Base-by-base conservation (phyloP, 2,888 invertebrate genomes). In the Apamea monoglypha region DNA sequence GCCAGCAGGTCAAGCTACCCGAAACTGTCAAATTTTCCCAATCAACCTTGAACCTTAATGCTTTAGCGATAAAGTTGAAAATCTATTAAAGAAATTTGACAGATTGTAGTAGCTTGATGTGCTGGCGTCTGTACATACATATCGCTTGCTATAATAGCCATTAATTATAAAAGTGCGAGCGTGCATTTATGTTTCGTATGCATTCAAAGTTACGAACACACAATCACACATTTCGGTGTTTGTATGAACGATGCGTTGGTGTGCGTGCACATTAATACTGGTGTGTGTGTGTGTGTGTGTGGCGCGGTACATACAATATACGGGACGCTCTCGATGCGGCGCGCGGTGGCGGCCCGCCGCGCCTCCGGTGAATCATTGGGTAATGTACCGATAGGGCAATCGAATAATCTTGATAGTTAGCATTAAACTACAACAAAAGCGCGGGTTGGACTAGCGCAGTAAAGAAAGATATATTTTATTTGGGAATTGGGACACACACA, bases 361-460 rank as follows among this genome's bases (percentile, higher is more conserved):
- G 94, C 94, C 95, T 95, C 95, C 94, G 94, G 94, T 95, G 96
- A 96, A 95, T 95, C 96, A 96, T 96, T 95, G 95, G 93, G 93
- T 93, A 93, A 94, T 94, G 93, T 92, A 92, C 89, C 86, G 86
- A 83, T 88, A 90, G 69, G 4, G 67, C 68, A 84, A 66, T 4
- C 5, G 29, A 74, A 4, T n/a, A 12, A 50, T 81, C 85, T 95
- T 94, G 95, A 92, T 95, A 91, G 88, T 95, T 92, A 32, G 1
- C 18, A 8, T 59, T 59, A n/a, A 59, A 12, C 12, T 56, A 53
- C 5, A 16, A 16, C 47, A 47, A 21, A 59, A 44, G 18, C 25
- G 10, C n/a, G 21, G 2, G 3, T 25, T 40, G 14, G 1, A 50
- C n/a, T n/a, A 5, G 18, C 25, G 2, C 32, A 59, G 56, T 59